phyloP scores from a whole-genome alignment of 2,113 vertebrate species.

The Nestor notabilis region DNA sequence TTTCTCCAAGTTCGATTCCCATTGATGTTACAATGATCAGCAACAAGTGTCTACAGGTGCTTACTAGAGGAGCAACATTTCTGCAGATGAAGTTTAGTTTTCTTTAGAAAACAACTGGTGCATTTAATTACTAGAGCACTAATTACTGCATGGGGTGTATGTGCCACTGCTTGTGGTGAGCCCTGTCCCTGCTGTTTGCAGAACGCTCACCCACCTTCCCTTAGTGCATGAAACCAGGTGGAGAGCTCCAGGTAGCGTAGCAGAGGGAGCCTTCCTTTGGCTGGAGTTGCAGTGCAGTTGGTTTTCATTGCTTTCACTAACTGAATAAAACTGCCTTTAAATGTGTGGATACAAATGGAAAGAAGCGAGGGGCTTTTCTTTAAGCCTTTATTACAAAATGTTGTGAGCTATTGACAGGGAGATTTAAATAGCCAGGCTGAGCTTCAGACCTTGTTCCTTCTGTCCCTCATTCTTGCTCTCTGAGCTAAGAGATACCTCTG shows the following conservation, averaged over 20 bases:
- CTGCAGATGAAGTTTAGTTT: not conserved
- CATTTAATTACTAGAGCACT: not conserved
- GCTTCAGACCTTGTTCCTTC: not conserved
- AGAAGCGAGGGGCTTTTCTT: not conserved
- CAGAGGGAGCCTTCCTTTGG: not conserved
- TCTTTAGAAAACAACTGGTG: not conserved
- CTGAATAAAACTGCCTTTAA: not conserved
- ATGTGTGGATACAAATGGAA: not conserved
- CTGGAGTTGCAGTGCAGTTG: not conserved
- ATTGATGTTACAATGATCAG: not conserved
- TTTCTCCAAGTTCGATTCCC: not conserved
- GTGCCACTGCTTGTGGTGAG: accelerated
- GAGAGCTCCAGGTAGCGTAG: not conserved
- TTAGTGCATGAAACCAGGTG: not conserved
- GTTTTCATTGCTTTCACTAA: not conserved
- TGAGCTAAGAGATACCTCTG: not conserved
- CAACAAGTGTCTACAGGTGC: not conserved
- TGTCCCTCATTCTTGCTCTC: not conserved
- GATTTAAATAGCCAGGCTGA: not conserved
- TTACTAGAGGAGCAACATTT: not conserved
- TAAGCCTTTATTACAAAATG: not conserved
- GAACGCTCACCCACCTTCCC: no score
- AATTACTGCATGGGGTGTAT: not conserved
- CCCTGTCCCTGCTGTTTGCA: not conserved
- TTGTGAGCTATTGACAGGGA: not conserved